Evolutionary conservation across 2,797 vertebrate species (phyloP), one percentile per base, ranked within the genome.

Genomic region (Mergus octosetaceus): DNA sequence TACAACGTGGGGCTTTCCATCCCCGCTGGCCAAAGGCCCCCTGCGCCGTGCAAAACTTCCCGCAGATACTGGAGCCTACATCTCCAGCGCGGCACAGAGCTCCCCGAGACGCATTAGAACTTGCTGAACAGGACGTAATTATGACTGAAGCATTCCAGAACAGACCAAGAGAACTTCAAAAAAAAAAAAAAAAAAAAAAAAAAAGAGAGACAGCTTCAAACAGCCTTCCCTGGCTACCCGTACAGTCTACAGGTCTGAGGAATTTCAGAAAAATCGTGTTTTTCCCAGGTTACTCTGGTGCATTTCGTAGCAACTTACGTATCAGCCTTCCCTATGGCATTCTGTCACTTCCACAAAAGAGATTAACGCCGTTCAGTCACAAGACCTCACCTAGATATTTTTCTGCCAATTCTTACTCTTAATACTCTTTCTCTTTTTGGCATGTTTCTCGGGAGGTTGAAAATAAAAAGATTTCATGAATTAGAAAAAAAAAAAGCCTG

Each of bases 81-180:
- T 65, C 90, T 58, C 85, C 30, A 76, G 54, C 65, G 34, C 36
- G 7, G 64, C 78, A n/a, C 47, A 36, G 78, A 61, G 90, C 91
- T 89, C 87, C 69, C 30, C 1, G 6, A 94, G 78, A 95, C 34
- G 11, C 92, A 87, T 43, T 5, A 92, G 68, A 95, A 95, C 94
- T 96, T 85, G 96, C 94, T 81, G 95, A 96, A 96, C 87, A 93
- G 92, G 95, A 93, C 62, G 3, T 64, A 95, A 95, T 95, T 97
- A 95, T 51, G 58, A 71, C 25, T 89, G 89, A 94, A 80, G 87
- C 95, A 94, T 95, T 95, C 94, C 91, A 95, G 90, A 88, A 80
- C 75, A 95, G 61, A 94, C 72, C 87, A 61, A 95, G 45, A 13
- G 57, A 97, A 95, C 90, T 94, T 95, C 92, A 95, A 90, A 95